These are phyloP conservation scores for Cyclophora albipunctata DNA, from an alignment of 2,888 invertebrate genomes.

Conservation along the genomic window DNA sequence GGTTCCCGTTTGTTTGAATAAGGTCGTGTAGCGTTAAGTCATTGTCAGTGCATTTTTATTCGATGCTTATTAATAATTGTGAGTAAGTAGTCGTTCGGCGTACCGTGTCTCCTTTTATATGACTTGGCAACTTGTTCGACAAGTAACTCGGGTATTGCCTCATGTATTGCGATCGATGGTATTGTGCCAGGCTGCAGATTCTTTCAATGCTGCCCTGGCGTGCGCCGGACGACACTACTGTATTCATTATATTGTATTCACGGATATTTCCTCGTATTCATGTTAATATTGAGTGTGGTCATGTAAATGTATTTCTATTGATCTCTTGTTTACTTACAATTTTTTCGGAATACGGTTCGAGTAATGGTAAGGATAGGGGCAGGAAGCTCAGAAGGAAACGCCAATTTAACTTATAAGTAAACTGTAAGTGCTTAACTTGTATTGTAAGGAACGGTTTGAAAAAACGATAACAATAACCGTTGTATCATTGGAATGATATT, in stretches of 20 bases:
- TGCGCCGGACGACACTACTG: slow-evolving; percentile 1
- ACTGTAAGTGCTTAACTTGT: slow-evolving; percentile 60
- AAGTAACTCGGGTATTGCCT: slow-evolving; percentile 5
- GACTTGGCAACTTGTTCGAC: slow-evolving; percentile 10
- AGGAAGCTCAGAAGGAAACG: slow-evolving; percentile 64
- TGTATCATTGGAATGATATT: slow-evolving; percentile 59
- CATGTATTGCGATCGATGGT: background rate
- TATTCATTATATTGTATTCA: too few species aligned
- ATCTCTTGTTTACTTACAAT: slow-evolving; percentile 72
- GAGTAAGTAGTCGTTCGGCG: slow-evolving; percentile 13
- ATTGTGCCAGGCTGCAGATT: background rate
- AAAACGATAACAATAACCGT: slow-evolving; percentile 36
- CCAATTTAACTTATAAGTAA: slow-evolving; percentile 61
- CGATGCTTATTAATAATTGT: slow-evolving; percentile 45
- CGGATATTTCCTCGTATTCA: slow-evolving; percentile 35
- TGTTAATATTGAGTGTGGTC: slow-evolving; percentile 57
- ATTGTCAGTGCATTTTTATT: slow-evolving; percentile 54
- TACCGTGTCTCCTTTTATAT: slow-evolving; percentile 11
- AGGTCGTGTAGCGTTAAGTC: slow-evolving; percentile 51
- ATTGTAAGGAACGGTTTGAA: slow-evolving; percentile 51
- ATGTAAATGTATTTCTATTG: slow-evolving; percentile 52
- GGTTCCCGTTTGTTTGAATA: slow-evolving; percentile 29
- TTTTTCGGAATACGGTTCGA: slow-evolving; percentile 58
- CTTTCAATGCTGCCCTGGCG: background rate
- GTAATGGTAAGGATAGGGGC: slow-evolving; percentile 28